Evolutionary conservation across 2,888 invertebrate genomes (phyloP), one percentile per base, ranked within the genome.

Genomic region (Pteria penguin): DNA sequence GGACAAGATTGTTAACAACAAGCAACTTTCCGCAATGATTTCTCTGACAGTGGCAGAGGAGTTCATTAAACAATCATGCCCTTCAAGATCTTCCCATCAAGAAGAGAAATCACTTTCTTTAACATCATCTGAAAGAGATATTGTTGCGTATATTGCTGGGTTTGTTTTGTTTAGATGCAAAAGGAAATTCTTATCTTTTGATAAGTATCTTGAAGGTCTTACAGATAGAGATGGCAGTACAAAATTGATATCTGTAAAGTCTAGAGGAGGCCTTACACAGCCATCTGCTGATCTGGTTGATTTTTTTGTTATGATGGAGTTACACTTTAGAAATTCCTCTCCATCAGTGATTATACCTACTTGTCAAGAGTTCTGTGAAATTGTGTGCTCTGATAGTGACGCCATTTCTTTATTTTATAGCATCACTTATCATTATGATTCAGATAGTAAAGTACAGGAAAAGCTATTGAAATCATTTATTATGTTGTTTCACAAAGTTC

Each of bases 271-370:
- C 5, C 33, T 63, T 14, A 22, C 36, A 22, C 63, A 36, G 63
- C 63, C 63, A 26, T 63, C 36, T 4, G 18, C 18, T 22, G 63
- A 63, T 33, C 26, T 66, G 45, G 52, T 66, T 24, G 52, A 32
- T 26, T 66, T 62, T 66, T 54, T 66, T 66, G 66, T 66, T 3
- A 29, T 66, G 18, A n/a, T 66, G 22, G 54, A 66, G 54, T 1
- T 66, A n/a, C 26, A 4, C 0, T 66, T 66, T 54, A 45, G 29
- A 26, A 66, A 29, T 2, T 29, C 54, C 29, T 18, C 14, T 66
- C 18, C 32, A 24, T 31, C 62, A 62, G 8, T 22, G 26, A n/a
- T 26, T 31, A n/a, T 62, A 14, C 62, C 29, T 66, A 5, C 54
- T 52, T 27, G 45, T 26, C n/a, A 66, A 3, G 14, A 66, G 54